Evolutionary conservation across 2,113 vertebrate species (phyloP).

Genomic region (Saccopteryx leptura): DNA sequence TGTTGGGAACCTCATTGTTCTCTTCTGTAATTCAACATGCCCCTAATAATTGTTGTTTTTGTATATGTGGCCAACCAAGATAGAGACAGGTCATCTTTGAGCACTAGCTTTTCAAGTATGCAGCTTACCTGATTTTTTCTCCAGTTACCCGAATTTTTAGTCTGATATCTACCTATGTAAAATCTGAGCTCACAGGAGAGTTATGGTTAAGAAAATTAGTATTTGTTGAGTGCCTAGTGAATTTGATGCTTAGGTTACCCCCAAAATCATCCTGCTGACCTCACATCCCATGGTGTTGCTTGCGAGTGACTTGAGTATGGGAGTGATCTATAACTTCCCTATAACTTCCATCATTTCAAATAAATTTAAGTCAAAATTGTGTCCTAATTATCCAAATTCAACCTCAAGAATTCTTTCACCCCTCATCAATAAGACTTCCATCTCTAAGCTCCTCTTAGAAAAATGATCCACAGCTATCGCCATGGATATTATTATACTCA

Average conservation of each 20-base stretch:
- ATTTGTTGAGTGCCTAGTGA: not conserved
- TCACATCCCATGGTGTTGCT: not conserved
- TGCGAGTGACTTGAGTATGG: not conserved
- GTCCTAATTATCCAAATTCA: conserved; percentile 15
- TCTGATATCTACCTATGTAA: not conserved
- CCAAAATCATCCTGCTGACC: not conserved
- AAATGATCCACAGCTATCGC: not conserved
- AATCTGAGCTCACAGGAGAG: not conserved
- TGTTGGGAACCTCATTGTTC: not conserved
- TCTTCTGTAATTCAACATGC: not conserved
- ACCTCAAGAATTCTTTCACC: not conserved
- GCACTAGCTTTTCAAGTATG: not conserved
- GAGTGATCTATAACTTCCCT: not conserved
- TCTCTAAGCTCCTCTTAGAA: not conserved
- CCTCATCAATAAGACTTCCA: not conserved
- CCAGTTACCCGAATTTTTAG: not conserved
- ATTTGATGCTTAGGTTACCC: not conserved
- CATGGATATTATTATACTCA: not conserved
- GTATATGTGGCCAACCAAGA: not conserved
- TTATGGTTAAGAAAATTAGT: not conserved
- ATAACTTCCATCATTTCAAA: conserved; percentile 33
- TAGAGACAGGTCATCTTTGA: not conserved
- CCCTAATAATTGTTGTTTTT: not conserved
- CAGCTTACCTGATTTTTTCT: not conserved
- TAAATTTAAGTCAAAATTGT: not conserved